Evolutionary conservation across 2,888 invertebrate genomes (phyloP).

Genomic region (Zelleria hepariella): DNA sequence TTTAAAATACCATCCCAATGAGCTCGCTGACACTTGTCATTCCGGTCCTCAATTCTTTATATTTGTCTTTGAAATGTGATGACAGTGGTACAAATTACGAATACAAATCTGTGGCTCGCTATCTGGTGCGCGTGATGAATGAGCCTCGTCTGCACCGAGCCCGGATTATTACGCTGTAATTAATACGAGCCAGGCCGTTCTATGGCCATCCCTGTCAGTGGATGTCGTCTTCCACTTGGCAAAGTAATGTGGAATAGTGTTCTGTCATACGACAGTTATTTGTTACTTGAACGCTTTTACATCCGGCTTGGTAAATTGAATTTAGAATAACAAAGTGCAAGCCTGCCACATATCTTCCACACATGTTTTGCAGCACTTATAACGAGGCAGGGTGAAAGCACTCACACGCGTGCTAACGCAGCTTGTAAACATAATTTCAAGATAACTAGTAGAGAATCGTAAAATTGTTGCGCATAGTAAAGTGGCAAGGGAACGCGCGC

Average conservation of each 20-base stretch:
- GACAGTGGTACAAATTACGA: constrained; percentile 72
- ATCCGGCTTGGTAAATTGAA: neutral
- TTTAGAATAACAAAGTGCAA: neutral
- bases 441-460: constrained; percentile 60
- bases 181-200: constrained; percentile 51
- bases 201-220: constrained; percentile 62
- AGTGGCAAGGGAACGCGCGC: constrained; percentile 28
- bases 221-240: constrained; percentile 52
- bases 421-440: constrained; percentile 49
- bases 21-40: constrained; percentile 67
- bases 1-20: constrained; percentile 66
- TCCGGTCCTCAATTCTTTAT: constrained; percentile 69
- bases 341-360: constrained; percentile 10
- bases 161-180: constrained; percentile 62
- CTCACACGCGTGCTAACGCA: constrained; percentile 19
- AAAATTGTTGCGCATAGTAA: constrained; percentile 51
- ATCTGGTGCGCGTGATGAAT: constrained; percentile 65
- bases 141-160: constrained; percentile 34
- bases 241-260: constrained; percentile 47
- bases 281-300: constrained; percentile 28
- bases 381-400: constrained; percentile 10
- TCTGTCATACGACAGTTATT: constrained; percentile 42
- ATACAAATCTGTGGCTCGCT: constrained; percentile 68
- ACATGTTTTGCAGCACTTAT: neutral
- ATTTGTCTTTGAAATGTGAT: constrained; percentile 73